These are phyloP conservation scores for Meloidogyne floridensis DNA, from an alignment of 1,140 invertebrate genomes.

Conservation along the genomic window DNA sequence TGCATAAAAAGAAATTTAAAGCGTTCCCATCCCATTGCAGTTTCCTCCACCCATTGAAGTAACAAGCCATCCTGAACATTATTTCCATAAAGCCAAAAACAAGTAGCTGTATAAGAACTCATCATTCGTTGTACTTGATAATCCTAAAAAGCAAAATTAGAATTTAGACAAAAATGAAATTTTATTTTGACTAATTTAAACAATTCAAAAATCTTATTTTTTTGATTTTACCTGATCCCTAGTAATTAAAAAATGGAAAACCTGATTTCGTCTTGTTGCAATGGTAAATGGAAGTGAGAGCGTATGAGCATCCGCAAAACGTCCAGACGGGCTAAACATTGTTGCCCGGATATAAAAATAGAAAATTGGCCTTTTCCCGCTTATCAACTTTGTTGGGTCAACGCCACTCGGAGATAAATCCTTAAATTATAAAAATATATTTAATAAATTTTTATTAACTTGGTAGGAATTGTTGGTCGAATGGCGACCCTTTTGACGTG, in stretches of 20 bases:
- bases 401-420: conserved; percentile 58
- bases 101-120: conserved; percentile 65
- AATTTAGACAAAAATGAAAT: too few relatives aligned
- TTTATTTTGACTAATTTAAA: too few relatives aligned
- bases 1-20: conserved; percentile 54
- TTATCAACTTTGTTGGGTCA: conserved; percentile 53
- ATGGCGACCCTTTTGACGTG: conserved; percentile 62
- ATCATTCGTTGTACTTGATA: conserved; percentile 66
- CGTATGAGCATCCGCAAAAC: conserved; percentile 64
- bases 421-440: conserved; percentile 36
- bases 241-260: background rate
- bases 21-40: conserved; percentile 51
- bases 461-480: conserved; percentile 65
- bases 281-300: conserved; percentile 64
- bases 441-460: conserved; percentile 30
- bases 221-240: background rate
- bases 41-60: conserved; percentile 55
- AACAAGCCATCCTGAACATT: conserved; percentile 58
- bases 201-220: too few relatives aligned
- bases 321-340: conserved; percentile 64
- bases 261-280: conserved; percentile 51
- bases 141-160: background rate
- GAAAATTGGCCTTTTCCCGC: conserved; percentile 65
- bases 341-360: conserved; percentile 64
- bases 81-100: conserved; percentile 65